These are phyloP conservation scores for Bombyx mandarina DNA, from an alignment of 1,140 invertebrate species.

Conservation along the genomic window DNA sequence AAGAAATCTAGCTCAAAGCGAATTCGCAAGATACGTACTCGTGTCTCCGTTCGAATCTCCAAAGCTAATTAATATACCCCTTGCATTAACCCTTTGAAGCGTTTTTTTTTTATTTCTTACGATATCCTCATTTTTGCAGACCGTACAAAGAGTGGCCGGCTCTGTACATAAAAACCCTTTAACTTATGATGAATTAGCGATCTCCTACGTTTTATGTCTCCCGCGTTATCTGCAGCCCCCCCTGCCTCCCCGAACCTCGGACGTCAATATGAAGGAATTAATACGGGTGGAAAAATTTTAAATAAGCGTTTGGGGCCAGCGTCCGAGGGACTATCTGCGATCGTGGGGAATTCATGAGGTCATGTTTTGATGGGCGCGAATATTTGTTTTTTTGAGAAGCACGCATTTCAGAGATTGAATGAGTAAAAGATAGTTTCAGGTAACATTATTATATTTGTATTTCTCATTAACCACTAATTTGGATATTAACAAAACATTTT, in stretches of 20 bases:
- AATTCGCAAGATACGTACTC: too few relatives aligned
- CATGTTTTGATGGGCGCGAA: too few relatives aligned
- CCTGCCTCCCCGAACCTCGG: conserved; percentile 21
- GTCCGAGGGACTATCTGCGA: neutral
- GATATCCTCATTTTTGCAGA: conserved; percentile 29
- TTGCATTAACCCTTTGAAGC: conserved; percentile 45
- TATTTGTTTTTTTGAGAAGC: too few relatives aligned
- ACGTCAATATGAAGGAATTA: conserved; percentile 66
- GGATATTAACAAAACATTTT: too few relatives aligned
- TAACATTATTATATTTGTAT: too few relatives aligned
- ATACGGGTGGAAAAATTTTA: conserved; percentile 56
- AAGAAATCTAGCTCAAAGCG: too few relatives aligned
- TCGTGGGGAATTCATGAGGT: too few relatives aligned
- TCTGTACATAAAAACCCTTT: conserved; percentile 67
- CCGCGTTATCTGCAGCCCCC: conserved; percentile 46
- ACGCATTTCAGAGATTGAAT: too few relatives aligned
- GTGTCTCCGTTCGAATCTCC: neutral
- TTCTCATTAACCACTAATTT: too few relatives aligned
- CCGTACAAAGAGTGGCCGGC: conserved; percentile 50
- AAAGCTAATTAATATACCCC: conserved; percentile 57
- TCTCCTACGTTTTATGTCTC: conserved; percentile 68
- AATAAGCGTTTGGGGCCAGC: conserved; percentile 4
- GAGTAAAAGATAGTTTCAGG: too few relatives aligned
- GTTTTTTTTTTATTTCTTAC: conserved; percentile 35
- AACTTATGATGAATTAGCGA: conserved; percentile 72